Evolutionary conservation across 2,113 vertebrate genomes (phyloP), one percentile per base, ranked within the genome.

Genomic region (Peucedramus taeniatus): DNA sequence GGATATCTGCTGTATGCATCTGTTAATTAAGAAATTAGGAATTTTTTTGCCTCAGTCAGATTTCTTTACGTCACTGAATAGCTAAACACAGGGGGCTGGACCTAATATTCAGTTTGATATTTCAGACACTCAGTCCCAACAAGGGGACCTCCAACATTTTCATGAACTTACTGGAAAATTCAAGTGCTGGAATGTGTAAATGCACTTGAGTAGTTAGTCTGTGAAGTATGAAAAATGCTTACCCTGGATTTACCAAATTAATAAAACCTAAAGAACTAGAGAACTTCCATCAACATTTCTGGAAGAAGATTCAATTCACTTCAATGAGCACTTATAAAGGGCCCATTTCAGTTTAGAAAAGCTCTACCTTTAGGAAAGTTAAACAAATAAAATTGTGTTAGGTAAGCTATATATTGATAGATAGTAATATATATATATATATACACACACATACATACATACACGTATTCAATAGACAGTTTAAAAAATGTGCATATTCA

Each of bases 391-490:
- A 39, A 63, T n/a, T 50, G 18, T 42, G 10, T 37, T 45, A 56
- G 31, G 15, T 7, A 78, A 70, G 68, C 23, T 83, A 30, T 7
- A 6, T 66, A 19, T 49, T 65, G 30, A 35, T 27, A 79, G 13
- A 27, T 30, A 66, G 15, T 15, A 12, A 50, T 18, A 59, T 33
- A 21, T 18, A 14, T 8, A 39, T 7, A 45, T 4, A 45, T 14
- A 23, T 22, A 27, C 6, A 56, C 7, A 14, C 2, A 9, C 3
- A 10, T 21, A 19, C 19, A 19, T 23, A 13, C 8, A 13, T 2
- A 10, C 2, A 16, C 4, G 14, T 24, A 30, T 60, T n/a, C 6
- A 85, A 69, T 39, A 21, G 8, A 33, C 7, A 22, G 10, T 31
- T 20, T 6, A 69, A 83, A 72, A 76, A 12, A 17, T 26, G 2